These are phyloP conservation scores for Pan troglodytes DNA, from an alignment of 2,113 vertebrate species.

Conservation along the genomic window NHGRI_mPanTro3-v2.1_pri NC_072407.2:76347001-76347500, in stretches of 20 bases:
- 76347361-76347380: background rate
- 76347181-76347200: background rate
- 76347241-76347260: background rate
- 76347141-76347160: background rate
- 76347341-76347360: background rate
- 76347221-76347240: background rate
- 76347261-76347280: background rate
- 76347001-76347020: background rate
- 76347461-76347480: background rate
- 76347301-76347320: background rate
- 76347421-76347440: background rate
- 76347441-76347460: background rate
- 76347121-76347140: background rate
- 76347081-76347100: background rate
- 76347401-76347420: background rate
- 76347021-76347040: background rate
- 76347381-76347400: background rate
- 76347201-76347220: background rate
- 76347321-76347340: background rate
- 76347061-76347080: background rate
- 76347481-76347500: background rate
- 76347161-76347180: background rate
- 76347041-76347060: background rate
- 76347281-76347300: background rate
- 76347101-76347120: background rate